phyloP scores from a whole-genome alignment of 2,888 invertebrate genomes.

The Saturnia japonica region DNA sequence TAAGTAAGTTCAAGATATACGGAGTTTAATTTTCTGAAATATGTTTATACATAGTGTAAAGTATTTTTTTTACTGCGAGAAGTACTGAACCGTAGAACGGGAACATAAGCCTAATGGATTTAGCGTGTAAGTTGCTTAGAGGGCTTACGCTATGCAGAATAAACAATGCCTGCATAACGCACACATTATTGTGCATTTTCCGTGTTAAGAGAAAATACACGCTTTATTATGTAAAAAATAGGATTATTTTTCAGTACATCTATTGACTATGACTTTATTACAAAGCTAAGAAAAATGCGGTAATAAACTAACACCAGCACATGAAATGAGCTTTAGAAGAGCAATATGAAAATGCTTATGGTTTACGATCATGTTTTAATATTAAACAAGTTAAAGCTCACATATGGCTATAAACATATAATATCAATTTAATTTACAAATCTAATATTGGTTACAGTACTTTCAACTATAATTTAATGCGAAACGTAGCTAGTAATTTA shows the following conservation, averaged over 20 bases:
- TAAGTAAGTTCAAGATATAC: constrained; percentile 26
- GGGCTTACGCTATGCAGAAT: constrained; percentile 51
- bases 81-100: constrained; percentile 32
- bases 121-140: constrained; percentile 64
- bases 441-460: background rate
- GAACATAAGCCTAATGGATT: constrained; percentile 65
- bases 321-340: background rate
- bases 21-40: constrained; percentile 41
- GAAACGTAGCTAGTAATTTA: constrained; percentile 24
- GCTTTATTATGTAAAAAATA: constrained; percentile 18
- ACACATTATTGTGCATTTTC: constrained; percentile 36
- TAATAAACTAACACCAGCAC: background rate
- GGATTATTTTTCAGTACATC: no score
- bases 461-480: background rate
- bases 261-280: background rate
- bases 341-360: background rate
- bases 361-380: no score
- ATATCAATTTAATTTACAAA: background rate
- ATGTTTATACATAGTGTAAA: constrained; percentile 39
- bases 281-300: background rate
- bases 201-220: constrained; percentile 30
- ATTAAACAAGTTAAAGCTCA: background rate
- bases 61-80: constrained; percentile 40
- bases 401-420: background rate
- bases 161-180: constrained; percentile 36